A percentile compares a stretch with the other conserved stretches of the same genome.
Conservation (phyloP, 2,797 vertebrate genomes). For the Cossypha niveicapilla region DNA sequence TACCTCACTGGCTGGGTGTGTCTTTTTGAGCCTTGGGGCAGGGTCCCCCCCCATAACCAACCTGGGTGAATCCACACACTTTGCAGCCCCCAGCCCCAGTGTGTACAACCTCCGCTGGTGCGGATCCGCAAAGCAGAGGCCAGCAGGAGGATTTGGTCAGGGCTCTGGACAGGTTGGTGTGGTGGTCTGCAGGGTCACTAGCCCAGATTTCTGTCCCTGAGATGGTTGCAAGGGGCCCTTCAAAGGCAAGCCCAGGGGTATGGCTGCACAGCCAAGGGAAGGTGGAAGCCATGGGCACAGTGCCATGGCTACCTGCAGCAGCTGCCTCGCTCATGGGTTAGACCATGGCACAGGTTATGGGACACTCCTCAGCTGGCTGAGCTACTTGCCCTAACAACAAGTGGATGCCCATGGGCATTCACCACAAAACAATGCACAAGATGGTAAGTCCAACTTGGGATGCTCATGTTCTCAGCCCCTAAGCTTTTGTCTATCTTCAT, state of each 20-base stretch:
- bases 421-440: neutral
- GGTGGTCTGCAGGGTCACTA: neutral
- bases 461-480: neutral
- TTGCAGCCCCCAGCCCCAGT: neutral
- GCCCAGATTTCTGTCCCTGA: rapidly evolving
- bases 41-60: neutral
- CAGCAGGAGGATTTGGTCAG: neutral
- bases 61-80: rapidly evolving
- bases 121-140: rapidly evolving
- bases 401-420: neutral
- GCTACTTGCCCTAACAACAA: neutral
- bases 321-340: rapidly evolving
- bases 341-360: neutral
- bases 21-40: neutral
- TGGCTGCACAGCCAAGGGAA: neutral
- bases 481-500: neutral
- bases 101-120: rapidly evolving
- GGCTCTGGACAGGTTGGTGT: neutral
- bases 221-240: neutral
- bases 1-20: neutral
- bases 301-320: neutral
- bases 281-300: neutral
- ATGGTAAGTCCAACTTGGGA: neutral
- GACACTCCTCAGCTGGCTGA: neutral
- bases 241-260: neutral